phyloP scores from a whole-genome alignment of 2,888 invertebrate genomes.

The Enchytraeus crypticus region DNA sequence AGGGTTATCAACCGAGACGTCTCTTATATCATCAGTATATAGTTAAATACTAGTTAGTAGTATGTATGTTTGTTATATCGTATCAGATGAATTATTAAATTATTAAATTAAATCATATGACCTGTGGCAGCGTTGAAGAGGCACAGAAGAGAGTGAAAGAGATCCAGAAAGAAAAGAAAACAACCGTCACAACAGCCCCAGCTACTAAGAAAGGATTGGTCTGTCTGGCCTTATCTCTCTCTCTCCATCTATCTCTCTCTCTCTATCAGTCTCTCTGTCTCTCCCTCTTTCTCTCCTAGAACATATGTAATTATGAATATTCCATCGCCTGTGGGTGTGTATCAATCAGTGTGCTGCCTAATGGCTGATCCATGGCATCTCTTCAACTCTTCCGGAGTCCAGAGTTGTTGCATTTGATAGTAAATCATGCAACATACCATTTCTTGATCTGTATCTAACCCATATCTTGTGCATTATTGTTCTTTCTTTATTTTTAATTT shows the following conservation, averaged over 20 bases:
- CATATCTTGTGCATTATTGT: too few species aligned
- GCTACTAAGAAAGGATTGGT: conserved; percentile 25
- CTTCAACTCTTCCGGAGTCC: too few species aligned
- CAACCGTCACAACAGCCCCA: conserved; percentile 7
- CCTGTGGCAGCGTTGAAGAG: background rate
- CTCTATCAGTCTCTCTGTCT: background rate
- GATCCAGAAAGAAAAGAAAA: conserved; percentile 24
- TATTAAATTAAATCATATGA: background rate
- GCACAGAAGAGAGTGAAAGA: conserved; percentile 25
- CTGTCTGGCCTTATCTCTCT: background rate
- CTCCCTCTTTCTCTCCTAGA: background rate
- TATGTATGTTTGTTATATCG: background rate
- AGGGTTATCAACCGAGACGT: background rate
- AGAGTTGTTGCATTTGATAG: too few species aligned
- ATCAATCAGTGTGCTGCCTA: too few species aligned
- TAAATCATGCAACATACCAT: too few species aligned
- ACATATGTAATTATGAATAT: too few species aligned
- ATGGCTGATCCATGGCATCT: too few species aligned
- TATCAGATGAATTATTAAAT: background rate
- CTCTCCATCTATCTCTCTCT: background rate
- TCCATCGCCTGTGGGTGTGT: too few species aligned
- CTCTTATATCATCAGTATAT: background rate
- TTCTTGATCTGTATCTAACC: too few species aligned
- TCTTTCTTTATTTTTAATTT: too few species aligned
- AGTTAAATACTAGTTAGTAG: background rate